These are phyloP conservation scores for Acleris literana DNA, from an alignment of 2,888 invertebrate genomes.

Conservation along the genomic window DNA sequence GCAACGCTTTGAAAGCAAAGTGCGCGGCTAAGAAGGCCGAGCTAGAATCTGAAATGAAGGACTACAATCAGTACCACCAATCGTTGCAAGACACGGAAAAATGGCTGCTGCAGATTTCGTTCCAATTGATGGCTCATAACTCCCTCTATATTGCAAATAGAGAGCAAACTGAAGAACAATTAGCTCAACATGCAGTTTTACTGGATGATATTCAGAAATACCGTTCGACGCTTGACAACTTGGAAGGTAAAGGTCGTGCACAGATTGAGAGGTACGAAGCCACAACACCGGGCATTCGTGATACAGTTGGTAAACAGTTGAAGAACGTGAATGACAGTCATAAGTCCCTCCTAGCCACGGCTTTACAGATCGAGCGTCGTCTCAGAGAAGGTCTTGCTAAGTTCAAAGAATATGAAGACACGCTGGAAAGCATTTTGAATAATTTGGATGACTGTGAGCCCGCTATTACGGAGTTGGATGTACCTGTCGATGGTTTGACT, in stretches of 20 bases:
- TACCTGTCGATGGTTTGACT: slow-evolving; percentile 88
- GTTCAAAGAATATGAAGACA: slow-evolving; percentile 97
- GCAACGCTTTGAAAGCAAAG: slow-evolving; percentile 86
- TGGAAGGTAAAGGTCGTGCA: slow-evolving; percentile 91
- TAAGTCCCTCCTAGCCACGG: slow-evolving; percentile 93
- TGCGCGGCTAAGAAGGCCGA: slow-evolving; percentile 86
- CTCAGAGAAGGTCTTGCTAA: slow-evolving; percentile 94
- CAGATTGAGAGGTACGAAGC: slow-evolving; percentile 92
- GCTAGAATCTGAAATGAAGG: slow-evolving; percentile 91
- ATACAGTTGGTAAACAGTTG: slow-evolving; percentile 92
- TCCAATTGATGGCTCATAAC: slow-evolving; percentile 98
- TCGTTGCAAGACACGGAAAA: slow-evolving; percentile 97
- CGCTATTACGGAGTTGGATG: slow-evolving; percentile 89
- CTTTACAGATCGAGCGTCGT: slow-evolving; percentile 94
- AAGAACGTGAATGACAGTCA: slow-evolving; percentile 97
- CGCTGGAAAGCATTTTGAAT: slow-evolving; percentile 91
- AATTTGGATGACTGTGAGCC: slow-evolving; percentile 92
- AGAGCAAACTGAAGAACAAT: slow-evolving; percentile 95
- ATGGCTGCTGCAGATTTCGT: slow-evolving; percentile 96
- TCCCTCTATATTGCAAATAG: slow-evolving; percentile 95
- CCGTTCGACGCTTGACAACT: slow-evolving; percentile 90
- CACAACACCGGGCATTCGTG: slow-evolving; percentile 88
- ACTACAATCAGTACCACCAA: slow-evolving; percentile 94
- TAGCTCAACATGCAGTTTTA: slow-evolving; percentile 92
- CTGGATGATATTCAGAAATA: slow-evolving; percentile 92